These are phyloP conservation scores for Poeciliopsis turneri DNA, from an alignment of 2,797 vertebrate genomes.

Conservation along the genomic window DNA sequence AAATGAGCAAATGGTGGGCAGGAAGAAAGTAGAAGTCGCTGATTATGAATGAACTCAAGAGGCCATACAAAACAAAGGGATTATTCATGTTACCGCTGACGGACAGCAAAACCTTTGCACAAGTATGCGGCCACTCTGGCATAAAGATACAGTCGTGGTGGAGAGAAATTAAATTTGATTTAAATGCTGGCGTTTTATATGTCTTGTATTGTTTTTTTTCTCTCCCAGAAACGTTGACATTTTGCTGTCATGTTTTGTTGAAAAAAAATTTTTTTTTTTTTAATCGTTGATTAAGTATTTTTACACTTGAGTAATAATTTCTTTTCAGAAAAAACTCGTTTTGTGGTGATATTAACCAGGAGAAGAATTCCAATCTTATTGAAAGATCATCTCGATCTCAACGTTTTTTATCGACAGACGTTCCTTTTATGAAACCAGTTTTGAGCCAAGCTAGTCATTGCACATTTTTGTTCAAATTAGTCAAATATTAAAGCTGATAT, in stretches of 20 bases:
- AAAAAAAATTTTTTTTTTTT: neutral
- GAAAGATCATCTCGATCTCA: neutral
- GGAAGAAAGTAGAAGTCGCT: constrained; percentile 25
- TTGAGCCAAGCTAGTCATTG: neutral
- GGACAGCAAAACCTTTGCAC: constrained; percentile 7
- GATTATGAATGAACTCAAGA: constrained; percentile 18
- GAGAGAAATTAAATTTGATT: neutral
- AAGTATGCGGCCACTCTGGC: neutral
- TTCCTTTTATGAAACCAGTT: neutral
- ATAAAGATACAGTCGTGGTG: neutral
- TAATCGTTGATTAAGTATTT: neutral
- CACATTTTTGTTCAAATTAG: neutral
- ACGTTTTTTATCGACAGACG: neutral
- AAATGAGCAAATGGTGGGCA: constrained; percentile 35
- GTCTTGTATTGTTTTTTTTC: neutral
- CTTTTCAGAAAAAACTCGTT: neutral
- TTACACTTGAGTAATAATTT: neutral
- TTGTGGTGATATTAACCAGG: neutral
- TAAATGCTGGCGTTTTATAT: neutral
- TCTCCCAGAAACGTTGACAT: neutral
- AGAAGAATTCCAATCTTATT: neutral
- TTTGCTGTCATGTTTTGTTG: neutral
- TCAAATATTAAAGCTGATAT: neutral
- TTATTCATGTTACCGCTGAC: constrained; percentile 26
- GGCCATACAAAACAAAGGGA: constrained; percentile 40